phyloP scores from a whole-genome alignment of 2,888 invertebrate species.

The Torymus aiolomorphi region DNA sequence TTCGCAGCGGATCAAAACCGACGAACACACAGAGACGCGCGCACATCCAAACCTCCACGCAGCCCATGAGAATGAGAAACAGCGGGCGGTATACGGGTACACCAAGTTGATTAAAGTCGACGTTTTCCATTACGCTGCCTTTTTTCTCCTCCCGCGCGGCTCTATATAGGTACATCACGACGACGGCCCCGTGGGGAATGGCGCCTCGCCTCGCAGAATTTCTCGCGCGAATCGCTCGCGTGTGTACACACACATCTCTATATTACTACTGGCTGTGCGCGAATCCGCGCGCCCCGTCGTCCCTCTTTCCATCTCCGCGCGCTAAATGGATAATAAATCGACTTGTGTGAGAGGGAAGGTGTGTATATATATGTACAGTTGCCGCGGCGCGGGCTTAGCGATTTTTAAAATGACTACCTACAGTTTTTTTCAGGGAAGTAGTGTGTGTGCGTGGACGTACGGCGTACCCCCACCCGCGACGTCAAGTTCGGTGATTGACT shows the following conservation, averaged over 20 bases:
- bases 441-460: conserved; percentile 2
- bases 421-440: conserved; percentile 38
- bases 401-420: conserved; percentile 53
- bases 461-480: not conserved
- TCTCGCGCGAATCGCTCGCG: conserved; percentile 46
- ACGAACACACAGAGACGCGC: not conserved
- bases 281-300: no score
- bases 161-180: not conserved
- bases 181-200: not conserved
- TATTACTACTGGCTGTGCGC: no score
- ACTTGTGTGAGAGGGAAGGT: conserved; percentile 11
- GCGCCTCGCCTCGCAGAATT: conserved; percentile 19
- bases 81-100: conserved; percentile 9
- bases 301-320: conserved; percentile 10
- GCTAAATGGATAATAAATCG: conserved; percentile 57
- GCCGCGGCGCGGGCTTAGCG: conserved; percentile 28
- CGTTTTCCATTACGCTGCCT: conserved; percentile 55
- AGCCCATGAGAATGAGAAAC: conserved; percentile 34
- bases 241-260: not conserved
- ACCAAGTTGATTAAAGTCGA: conserved; percentile 55
- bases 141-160: conserved; percentile 6
- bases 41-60: not conserved
- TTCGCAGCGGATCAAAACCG: no score
- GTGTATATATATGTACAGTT: not conserved
- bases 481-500: conserved; percentile 50